Conservation (phyloP, 2,113 vertebrate genomes). For the Labeo rohita region DNA sequence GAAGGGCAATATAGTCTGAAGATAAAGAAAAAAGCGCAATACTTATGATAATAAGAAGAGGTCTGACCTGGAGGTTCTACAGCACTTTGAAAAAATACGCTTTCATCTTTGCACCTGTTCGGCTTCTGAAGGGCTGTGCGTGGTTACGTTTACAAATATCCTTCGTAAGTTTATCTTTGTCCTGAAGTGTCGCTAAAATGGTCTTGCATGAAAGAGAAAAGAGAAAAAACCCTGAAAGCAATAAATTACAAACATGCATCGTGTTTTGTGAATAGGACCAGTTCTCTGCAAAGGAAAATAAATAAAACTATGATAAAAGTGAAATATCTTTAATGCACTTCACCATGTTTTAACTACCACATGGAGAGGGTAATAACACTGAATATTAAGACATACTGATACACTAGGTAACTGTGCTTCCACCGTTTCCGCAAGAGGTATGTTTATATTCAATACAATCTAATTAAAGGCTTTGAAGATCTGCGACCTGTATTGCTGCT, state of each 20-base stretch:
- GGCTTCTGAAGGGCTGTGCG: neutral
- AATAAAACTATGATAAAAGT: neutral
- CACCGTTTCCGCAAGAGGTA: neutral
- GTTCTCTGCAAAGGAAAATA: neutral
- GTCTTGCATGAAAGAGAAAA: neutral
- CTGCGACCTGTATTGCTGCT: slow-evolving; percentile 6
- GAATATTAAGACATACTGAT: neutral
- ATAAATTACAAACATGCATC: neutral
- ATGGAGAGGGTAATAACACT: neutral
- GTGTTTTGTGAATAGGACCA: neutral
- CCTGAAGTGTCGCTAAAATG: neutral
- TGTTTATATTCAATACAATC: neutral
- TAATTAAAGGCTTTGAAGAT: slow-evolving; percentile 8
- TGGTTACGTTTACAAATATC: neutral
- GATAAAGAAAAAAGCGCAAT: neutral
- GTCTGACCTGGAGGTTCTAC: slow-evolving; percentile 12
- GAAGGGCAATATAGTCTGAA: neutral
- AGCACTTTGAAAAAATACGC: slow-evolving; percentile 26
- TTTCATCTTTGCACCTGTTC: slow-evolving; percentile 44
- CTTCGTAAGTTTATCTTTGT: slow-evolving; percentile 2
- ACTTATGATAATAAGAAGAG: slow-evolving; percentile 22
- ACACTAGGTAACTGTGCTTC: neutral
- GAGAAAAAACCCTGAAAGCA: neutral
- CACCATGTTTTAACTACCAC: neutral
- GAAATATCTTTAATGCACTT: neutral